Base-by-base conservation (phyloP, 2,888 invertebrate genomes). In the Drosophila kanekoi region DNA sequence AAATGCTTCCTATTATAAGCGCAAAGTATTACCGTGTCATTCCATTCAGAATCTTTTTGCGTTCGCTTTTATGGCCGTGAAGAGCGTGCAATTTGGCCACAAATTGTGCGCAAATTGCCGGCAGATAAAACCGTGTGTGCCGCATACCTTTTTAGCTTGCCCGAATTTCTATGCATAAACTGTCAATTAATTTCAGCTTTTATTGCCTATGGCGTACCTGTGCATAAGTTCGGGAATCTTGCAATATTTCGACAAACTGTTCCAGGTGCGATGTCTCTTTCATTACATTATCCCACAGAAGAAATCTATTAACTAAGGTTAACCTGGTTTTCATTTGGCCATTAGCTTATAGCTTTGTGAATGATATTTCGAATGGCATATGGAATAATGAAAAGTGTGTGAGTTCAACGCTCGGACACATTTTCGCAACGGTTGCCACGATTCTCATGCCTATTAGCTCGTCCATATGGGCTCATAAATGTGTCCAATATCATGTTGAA, bases 151-250 rank as follows among this genome's bases (percentile, higher is more conserved):
- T 44, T 70, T 41, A 51, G 41, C 51, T 35, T 11, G 38, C 51
- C 40, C 35, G 41, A 56, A 54, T 64, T 66, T 57, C 58, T 33
- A 72, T 57, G 51, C 65, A 53, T 40, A 37, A 45, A 72, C 76
- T 76, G 79, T 84, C 87, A 87, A 81, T 82, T 82, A 84, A 84
- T 81, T 87, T 68, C 41, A 62, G 68, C 64, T 68, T 82, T 82
- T 79, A 85, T 87, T 82, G 79, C 82, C 53, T 51, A 54, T 62
- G 61, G 52, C 66, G 35, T 37, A 16, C 20, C 14, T 58, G 54
- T 57, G 49, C 81, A 83, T 77, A 72, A 76, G 72, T 83, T 82
- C 68, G 60, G 48, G 72, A 40, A 37, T 16, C 56, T 13, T 14
- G 59, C 44, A 49, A 86, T 64, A 62, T 51, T 70, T 66, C 13